Conservation (phyloP, 2,888 invertebrate genomes). For the Drosophila barbarae region DNA sequence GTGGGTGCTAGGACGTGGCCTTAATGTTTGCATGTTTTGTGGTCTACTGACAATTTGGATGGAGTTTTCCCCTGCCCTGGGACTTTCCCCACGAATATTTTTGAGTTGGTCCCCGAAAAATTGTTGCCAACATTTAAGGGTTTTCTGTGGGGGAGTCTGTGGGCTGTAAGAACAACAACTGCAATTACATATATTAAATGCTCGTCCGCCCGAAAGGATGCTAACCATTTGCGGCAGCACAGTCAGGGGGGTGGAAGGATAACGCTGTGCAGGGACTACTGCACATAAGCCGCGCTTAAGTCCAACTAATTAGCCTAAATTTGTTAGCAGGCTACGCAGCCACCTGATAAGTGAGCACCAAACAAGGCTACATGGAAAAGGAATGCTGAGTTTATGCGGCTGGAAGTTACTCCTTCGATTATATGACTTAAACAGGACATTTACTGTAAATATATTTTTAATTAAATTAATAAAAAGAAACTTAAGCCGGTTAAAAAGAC, state of each 20-base stretch:
- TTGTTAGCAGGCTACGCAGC: slow-evolving; percentile 49
- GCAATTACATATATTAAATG: slow-evolving; percentile 54
- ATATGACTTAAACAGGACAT: neutral
- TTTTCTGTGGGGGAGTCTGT: slow-evolving; percentile 11
- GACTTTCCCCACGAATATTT: slow-evolving; percentile 6
- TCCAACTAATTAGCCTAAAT: slow-evolving; percentile 71
- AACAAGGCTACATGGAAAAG: neutral
- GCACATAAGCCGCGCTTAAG: slow-evolving; percentile 60
- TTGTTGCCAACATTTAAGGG: slow-evolving; percentile 37
- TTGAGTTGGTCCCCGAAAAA: slow-evolving; percentile 34
- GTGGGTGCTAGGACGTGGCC: slow-evolving; percentile 48
- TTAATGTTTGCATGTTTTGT: slow-evolving; percentile 66
- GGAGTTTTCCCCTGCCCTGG: slow-evolving; percentile 4
- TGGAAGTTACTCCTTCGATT: neutral
- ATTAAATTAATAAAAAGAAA: neutral
- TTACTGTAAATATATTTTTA: neutral
- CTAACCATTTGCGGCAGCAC: slow-evolving; percentile 50
- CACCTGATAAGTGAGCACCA: slow-evolving; percentile 57
- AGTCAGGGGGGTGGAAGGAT: slow-evolving; percentile 11
- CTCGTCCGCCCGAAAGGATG: slow-evolving; percentile 45
- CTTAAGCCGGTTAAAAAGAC: neutral
- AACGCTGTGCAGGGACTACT: neutral
- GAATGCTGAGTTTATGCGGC: neutral
- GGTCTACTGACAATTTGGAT: slow-evolving; percentile 62
- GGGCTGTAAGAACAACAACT: slow-evolving; percentile 41